Evolutionary conservation across 2,888 invertebrate genomes (phyloP), one percentile per base, ranked within the genome.

Genomic region (Aplocera efformata): DNA sequence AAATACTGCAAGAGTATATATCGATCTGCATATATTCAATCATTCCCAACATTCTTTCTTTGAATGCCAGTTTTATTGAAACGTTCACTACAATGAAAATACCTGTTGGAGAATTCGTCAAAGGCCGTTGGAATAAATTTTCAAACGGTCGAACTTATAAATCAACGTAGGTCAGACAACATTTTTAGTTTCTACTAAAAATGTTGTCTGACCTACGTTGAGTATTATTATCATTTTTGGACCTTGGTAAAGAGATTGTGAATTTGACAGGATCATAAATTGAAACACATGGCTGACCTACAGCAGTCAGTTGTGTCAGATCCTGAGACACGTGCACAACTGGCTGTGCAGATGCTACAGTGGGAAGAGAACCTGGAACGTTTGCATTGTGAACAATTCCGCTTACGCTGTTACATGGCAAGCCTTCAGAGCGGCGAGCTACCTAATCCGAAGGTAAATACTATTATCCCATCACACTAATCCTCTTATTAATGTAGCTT

Each of bases 251-350:
- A 5, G 35, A 31, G 28, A 24, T 17, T 28, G 13, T 46, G 37
- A 24, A 8, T 39, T 39, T 11, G 29, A 42, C 88, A 98, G 98
- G 98, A 98, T 88, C 95, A 96, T 74, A 98, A 98, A 82, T 89
- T 98, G 86, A 97, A 97, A 78, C 98, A 98, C 75, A 98, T 98
- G 98, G 98, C 98, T n/a, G 98, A 98, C 79, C 90, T 98, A 66
- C 98, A 98, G 82, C 94, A 98, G 83, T 96, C 97, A n/a, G 98
- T 98, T 38, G 96, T 98, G 20, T 94, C 96, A 32, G 98, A 98
- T 79, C 93, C 95, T 32, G 96, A 97, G 65, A 95, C 95, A 48
- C 93, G 96, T 43, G 95, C 96, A 67, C 97, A 98, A 81, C 94
- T 98, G 55, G 94, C 94, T 64, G 94, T 94, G 66, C 98, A 98